Conservation (phyloP, 2,888 invertebrate species). For the Cheilosia variabilis region DNA sequence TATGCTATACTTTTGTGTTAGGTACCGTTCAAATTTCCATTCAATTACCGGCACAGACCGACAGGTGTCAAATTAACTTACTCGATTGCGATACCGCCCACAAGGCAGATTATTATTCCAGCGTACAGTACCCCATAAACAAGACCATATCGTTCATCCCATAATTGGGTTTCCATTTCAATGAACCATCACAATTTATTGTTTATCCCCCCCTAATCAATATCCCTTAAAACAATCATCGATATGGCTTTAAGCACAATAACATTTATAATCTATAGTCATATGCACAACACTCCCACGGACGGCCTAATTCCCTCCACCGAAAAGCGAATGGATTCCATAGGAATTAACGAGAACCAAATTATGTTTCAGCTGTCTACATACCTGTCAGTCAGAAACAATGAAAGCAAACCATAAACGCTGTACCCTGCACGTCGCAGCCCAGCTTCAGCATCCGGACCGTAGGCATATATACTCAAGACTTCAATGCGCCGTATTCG, state of each 20-base stretch:
- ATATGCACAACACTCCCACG: background rate
- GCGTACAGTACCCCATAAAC: background rate
- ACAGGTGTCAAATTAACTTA: no score
- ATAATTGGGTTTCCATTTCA: constrained; percentile 45
- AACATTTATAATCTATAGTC: constrained; percentile 23
- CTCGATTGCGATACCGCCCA: background rate
- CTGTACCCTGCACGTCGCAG: constrained; percentile 2
- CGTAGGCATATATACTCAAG: background rate
- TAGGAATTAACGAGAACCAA: constrained; percentile 8
- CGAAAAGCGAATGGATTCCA: background rate
- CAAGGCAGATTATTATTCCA: background rate
- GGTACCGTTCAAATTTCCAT: no score
- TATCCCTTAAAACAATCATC: constrained; percentile 32
- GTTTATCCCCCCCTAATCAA: constrained; percentile 1
- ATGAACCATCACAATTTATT: constrained; percentile 45
- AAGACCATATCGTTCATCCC: background rate
- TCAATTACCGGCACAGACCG: no score
- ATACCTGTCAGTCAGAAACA: constrained; percentile 58
- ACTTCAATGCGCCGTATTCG: background rate
- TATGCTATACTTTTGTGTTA: no score
- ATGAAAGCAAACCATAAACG: constrained; percentile 47
- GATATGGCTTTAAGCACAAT: constrained; percentile 26
- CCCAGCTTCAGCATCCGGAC: background rate
- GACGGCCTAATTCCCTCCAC: background rate
- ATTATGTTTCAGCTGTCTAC: constrained; percentile 9